Conservation (phyloP, 2,113 vertebrate genomes). For the Butastur rufipennis region DNA sequence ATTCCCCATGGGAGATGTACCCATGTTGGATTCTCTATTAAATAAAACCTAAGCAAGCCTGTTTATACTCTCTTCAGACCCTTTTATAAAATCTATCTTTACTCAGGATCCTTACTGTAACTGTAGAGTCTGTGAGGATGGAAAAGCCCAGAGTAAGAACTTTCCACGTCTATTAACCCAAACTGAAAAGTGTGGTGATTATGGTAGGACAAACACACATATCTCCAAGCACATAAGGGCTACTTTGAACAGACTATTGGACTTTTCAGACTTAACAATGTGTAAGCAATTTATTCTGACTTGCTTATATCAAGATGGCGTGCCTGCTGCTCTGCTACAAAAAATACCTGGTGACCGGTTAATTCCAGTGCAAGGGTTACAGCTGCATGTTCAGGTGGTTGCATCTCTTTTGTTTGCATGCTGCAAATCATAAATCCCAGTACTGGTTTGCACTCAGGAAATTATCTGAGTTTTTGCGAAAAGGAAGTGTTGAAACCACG, state of each 20-base stretch:
- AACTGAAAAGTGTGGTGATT: not conserved
- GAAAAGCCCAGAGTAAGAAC: not conserved
- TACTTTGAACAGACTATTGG: not conserved
- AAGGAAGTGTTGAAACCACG: not conserved
- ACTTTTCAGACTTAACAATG: not conserved
- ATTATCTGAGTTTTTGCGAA: not conserved
- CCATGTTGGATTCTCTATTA: not conserved
- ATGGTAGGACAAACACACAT: not conserved
- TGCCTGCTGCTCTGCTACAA: not conserved
- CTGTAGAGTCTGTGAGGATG: not conserved
- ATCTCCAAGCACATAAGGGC: not conserved
- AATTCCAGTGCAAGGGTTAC: not conserved
- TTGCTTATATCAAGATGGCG: not conserved
- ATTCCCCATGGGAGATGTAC: not conserved
- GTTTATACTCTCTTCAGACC: not conserved
- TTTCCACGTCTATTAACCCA: not conserved
- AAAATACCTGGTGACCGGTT: not conserved
- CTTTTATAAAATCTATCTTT: not conserved
- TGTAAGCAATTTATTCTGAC: not conserved
- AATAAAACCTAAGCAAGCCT: not conserved
- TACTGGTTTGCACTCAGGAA: not conserved
- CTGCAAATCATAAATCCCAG: not conserved
- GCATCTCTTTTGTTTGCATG: not conserved
- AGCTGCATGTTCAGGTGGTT: not conserved
- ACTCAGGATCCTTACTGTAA: not conserved